phyloP scores from a whole-genome alignment of 2,888 invertebrate species.

The Rosalia funebris region DNA sequence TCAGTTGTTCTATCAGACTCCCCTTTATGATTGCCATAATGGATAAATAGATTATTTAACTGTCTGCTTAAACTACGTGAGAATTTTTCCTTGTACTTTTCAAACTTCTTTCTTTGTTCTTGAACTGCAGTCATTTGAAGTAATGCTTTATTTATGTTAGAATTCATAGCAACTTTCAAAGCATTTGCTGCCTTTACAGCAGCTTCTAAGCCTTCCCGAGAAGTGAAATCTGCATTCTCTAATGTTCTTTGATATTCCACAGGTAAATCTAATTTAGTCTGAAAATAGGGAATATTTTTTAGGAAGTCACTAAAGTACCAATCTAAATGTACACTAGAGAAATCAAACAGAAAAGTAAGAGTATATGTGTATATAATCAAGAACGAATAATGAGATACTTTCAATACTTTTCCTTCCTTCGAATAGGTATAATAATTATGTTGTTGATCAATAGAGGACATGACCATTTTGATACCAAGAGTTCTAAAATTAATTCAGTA shows the following conservation, averaged over 20 bases:
- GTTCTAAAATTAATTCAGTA: too few relatives aligned
- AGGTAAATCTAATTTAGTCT: conserved; percentile 78
- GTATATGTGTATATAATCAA: too few relatives aligned
- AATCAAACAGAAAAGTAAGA: too few relatives aligned
- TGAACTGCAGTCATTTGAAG: conserved; percentile 79
- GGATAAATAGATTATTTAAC: conserved; percentile 93
- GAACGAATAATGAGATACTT: too few relatives aligned
- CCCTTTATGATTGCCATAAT: conserved; percentile 82
- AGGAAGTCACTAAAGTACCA: too few relatives aligned
- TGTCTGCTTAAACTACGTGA: conserved; percentile 87
- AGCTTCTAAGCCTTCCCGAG: conserved; percentile 69
- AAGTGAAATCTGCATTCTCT: conserved; percentile 78
- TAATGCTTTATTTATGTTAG: conserved; percentile 72
- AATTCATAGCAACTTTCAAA: conserved; percentile 78
- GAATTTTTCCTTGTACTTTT: conserved; percentile 81
- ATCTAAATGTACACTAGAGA: too few relatives aligned
- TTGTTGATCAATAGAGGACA: too few relatives aligned
- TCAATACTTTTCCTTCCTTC: too few relatives aligned
- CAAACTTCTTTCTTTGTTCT: conserved; percentile 82
- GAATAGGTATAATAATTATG: too few relatives aligned
- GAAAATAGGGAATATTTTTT: too few relatives aligned
- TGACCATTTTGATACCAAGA: too few relatives aligned
- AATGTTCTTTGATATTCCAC: conserved; percentile 74
- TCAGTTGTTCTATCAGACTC: conserved; percentile 67
- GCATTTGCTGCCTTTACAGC: conserved; percentile 79